Evolutionary conservation across 2,888 invertebrate species (phyloP), one percentile per base, ranked within the genome.

Genomic region (Volucella bombylans): DNA sequence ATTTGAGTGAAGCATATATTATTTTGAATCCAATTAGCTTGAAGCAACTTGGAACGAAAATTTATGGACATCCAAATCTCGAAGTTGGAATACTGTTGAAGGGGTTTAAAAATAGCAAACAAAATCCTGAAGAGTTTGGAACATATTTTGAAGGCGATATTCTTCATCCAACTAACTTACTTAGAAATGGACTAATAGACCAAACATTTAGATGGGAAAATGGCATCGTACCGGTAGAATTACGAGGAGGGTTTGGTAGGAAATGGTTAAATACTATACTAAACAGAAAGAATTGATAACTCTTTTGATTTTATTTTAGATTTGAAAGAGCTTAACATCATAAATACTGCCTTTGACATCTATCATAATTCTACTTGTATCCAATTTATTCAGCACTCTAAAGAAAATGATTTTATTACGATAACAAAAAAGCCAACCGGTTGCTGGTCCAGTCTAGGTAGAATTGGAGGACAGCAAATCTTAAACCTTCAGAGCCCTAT

Each of bases 361-460:
- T 96, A 95, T 90, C 95, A 95, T 88, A 93, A 94, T 55, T 92
- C 94, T 87, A 96, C 96, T 0, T 96, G 96, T 88, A 92, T 96
- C 8, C 92, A 93, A 85, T 96, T 95, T 89, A 93, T 94, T 3
- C 94, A 93, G 0, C 81, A 83, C 54, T 64, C 68, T 2, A 92
- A 91, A 0, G 94, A 95, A 88, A 89, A 86, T 0, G 95, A 95
- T 89, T 96, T 95, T 89, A 91, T 96, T 61, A 91, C 93, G 4
- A 94, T 96, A 62, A 93, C 93, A 68, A 94, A 93, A 82, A 92
- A 93, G 10, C 93, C 93, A 68, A 94, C 94, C 0, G 96, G 96
- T 0, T 96, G 96, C 88, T 96, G 95, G 95, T 95, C 95, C 12
- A 94, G 94, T 86, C 95, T 96, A 0, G 96, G 96, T 0, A 92